Base-by-base conservation (phyloP, 2,797 vertebrate species). In the Microctenopoma stevenorrisi region DNA sequence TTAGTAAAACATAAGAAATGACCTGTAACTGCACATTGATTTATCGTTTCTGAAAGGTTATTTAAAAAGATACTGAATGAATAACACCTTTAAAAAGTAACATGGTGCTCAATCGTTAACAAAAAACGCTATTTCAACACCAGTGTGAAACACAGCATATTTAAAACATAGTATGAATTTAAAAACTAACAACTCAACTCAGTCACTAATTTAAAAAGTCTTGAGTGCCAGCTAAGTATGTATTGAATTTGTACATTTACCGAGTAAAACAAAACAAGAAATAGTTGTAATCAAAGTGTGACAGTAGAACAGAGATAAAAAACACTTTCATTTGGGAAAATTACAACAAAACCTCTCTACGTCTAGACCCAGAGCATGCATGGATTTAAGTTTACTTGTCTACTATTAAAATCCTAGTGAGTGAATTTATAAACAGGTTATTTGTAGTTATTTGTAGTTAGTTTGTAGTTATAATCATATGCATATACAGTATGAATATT, bases 191-290 rank as follows among this genome's bases (percentile, higher is more conserved):
- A 59, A 53, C 16, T 48, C 48, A 59, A 54, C 16, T 46, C 48
- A 13, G 7, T 62, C 47, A 35, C 38, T 26, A 48, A 62, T 28
- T 54, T 1, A 53, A 30, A 50, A 14, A 28, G 9, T 22, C 44
- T 38, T 12, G 49, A 14, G 46, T 46, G 14, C 55, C 8, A 40
- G 49, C 43, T 51, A 26, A 66, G 13, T 42, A 26, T 4, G 43
- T 44, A 46, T 7, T 72, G 38, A 12, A 44, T 28, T 13, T 60
- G 46, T 79, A 63, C 55, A 76, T 77, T 78, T 62, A 56, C 64
- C 28, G 76, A 86, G 30, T 6, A 30, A 30, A 30, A 30, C 28
- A 30, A 22, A 22, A 30, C 28, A 30, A 30, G 4, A n/a, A 68
- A 68, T 14, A 67, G 12, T 54, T 69, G 58, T 51, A 49, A 72